Evolutionary conservation across 2,113 vertebrate genomes (phyloP), one percentile per base, ranked within the genome.

Genomic region (Paramormyrops kingsleyae): DNA sequence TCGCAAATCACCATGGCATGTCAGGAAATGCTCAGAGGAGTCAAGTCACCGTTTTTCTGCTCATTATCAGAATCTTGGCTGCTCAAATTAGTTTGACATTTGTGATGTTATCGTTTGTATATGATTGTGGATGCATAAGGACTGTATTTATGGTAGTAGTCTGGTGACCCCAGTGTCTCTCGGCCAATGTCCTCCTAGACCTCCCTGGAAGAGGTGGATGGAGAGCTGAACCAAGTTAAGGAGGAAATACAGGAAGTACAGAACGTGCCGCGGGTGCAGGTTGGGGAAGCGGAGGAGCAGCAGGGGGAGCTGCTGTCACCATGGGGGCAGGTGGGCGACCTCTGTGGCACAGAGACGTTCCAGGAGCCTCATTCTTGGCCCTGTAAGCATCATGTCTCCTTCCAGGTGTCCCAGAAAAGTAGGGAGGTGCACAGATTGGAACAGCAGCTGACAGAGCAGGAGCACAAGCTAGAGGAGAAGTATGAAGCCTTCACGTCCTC

Each of bases 391-490:
- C 19, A 56, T 5, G 35, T 50, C 42, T 50, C 42, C 15, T 42
- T 46, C 77, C 87, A 95, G 95, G 90, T 89, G 19, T 91, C 90
- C 5, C 91, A 92, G 87, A 92, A 94, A 77, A 92, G 88, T 21
- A 88, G 21, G 1, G 93, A 95, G 46, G 92, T 93, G 42, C 86
- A 93, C 89, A 93, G 89, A 13, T 89, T 95, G 91, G 94, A 93
- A 86, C 91, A 94, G 84, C 90, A 93, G 56, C 92, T 95, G 56
- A 19, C 83, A 47, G 89, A 92, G n/a, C 93, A 86, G 90, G 94
- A 94, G 50, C 90, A 94, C 56, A 92, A 95, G 83, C 85, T 96
- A 42, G 91, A 80, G 12, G 91, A 94, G 89, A 95, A 91, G 95
- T 95, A 90, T 87, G 92, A 35, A 44, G 15, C 19, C 5, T 5